Evolutionary conservation across 2,888 invertebrate genomes (phyloP).

Genomic region (Noctua fimbriata): DNA sequence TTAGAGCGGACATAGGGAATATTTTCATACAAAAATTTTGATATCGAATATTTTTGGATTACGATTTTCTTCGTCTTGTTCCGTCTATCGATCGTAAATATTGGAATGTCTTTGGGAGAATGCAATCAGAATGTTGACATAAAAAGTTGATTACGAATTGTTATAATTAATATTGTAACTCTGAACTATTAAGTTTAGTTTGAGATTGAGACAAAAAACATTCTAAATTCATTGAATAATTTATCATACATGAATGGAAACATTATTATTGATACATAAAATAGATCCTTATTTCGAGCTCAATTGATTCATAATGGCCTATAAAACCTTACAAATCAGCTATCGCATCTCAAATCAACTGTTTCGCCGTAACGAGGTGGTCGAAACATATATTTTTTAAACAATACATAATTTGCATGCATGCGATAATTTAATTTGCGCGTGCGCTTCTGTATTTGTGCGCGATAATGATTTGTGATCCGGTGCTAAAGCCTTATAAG

Average conservation of each 20-base stretch:
- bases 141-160: neutral
- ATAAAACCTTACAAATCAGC: slow-evolving; percentile 23
- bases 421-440: slow-evolving; percentile 66
- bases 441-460: slow-evolving; percentile 52
- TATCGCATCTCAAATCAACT: slow-evolving; percentile 32
- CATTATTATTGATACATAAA: neutral
- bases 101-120: neutral
- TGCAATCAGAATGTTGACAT: neutral
- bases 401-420: slow-evolving; percentile 72
- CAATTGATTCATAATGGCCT: slow-evolving; percentile 29
- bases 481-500: slow-evolving; percentile 15
- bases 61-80: too few relatives aligned
- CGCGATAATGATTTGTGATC: slow-evolving; percentile 44
- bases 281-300: neutral
- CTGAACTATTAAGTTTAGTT: neutral
- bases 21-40: too few relatives aligned
- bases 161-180: neutral
- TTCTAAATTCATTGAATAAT: neutral
- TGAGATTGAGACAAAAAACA: neutral
- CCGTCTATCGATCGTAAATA: too few relatives aligned
- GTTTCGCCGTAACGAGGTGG: slow-evolving; percentile 34
- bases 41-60: too few relatives aligned
- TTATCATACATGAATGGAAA: neutral
- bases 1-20: neutral
- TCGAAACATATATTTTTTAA: slow-evolving; percentile 57